Percentiles rank a stretch among this genome's conserved stretches.
These are phyloP conservation scores for Mus spicilegus DNA, from an alignment of 2,113 vertebrate species.

Conservation along the genomic window DNA sequence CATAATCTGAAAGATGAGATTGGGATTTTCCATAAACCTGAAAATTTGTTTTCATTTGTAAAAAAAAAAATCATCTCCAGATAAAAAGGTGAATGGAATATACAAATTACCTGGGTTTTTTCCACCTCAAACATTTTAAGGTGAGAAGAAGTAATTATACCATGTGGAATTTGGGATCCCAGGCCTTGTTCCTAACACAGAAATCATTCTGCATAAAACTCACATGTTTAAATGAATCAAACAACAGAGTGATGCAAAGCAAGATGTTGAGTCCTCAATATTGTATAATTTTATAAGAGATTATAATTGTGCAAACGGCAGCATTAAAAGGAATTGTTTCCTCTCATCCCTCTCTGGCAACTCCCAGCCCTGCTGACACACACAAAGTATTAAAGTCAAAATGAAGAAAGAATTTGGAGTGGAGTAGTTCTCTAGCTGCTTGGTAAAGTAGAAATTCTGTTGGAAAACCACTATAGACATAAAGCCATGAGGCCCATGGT, in stretches of 20 bases:
- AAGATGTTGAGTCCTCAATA: not conserved
- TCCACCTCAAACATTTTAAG: constrained; percentile 49
- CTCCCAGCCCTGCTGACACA: not conserved
- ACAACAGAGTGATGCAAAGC: constrained; percentile 42
- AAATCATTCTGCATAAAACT: constrained; percentile 33
- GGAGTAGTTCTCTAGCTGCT: not conserved
- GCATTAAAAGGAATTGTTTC: constrained; percentile 25
- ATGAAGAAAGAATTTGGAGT: not conserved
- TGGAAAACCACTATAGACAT: not conserved
- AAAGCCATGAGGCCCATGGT: not conserved
- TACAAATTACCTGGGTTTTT: constrained; percentile 41
- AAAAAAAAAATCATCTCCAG: constrained; percentile 45
- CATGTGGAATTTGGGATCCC: not conserved
- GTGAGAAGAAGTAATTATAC: constrained; percentile 39
- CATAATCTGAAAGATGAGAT: not conserved
- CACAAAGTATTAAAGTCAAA: not conserved
- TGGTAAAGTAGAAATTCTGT: constrained; percentile 8
- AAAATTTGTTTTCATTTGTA: constrained; percentile 60
- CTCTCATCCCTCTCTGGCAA: not conserved
- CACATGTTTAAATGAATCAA: constrained; percentile 23
- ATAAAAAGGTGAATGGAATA: constrained; percentile 61
- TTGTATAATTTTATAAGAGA: not conserved
- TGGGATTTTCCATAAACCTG: constrained; percentile 22
- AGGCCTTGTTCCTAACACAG: constrained; percentile 23
- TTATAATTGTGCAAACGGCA: not conserved